Evolutionary conservation across 2,113 vertebrate species (phyloP).

Genomic region (Choloepus hoffmanni): DNA sequence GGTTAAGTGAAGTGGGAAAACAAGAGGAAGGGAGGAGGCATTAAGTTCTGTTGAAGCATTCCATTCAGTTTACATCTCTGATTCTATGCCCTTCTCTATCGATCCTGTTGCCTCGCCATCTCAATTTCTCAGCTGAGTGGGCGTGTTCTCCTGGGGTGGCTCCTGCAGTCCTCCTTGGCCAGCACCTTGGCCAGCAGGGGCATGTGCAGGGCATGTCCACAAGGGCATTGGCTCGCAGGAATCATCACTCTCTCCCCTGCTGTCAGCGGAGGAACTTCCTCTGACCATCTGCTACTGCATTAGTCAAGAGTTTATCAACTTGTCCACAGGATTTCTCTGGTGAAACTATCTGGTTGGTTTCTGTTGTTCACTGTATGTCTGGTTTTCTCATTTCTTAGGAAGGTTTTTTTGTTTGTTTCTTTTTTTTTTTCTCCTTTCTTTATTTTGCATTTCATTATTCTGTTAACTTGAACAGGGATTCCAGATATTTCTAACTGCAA

Average conservation of each 20-base stretch:
- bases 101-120: too few species aligned
- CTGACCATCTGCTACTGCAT: neutral
- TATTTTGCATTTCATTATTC: neutral
- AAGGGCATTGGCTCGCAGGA: too few species aligned
- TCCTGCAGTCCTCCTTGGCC: accelerated
- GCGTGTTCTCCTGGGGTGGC: neutral
- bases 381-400: slow-evolving; percentile 37
- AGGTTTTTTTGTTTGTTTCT: neutral
- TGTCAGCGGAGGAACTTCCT: slow-evolving; percentile 22
- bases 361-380: neutral
- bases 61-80: neutral
- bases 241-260: neutral
- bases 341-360: neutral
- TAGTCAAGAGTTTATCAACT: neutral
- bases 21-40: neutral
- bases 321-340: neutral
- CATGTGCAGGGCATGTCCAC: accelerated
- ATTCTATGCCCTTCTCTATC: neutral
- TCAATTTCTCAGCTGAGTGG: accelerated
- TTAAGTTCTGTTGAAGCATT: neutral
- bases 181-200: neutral
- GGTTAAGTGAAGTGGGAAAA: slow-evolving; percentile 63
- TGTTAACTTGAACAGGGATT: neutral
- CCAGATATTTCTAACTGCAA: neutral
- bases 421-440: neutral